phyloP scores from a whole-genome alignment of 1,140 invertebrate genomes.

The Drosophila subpulchrella region DNA sequence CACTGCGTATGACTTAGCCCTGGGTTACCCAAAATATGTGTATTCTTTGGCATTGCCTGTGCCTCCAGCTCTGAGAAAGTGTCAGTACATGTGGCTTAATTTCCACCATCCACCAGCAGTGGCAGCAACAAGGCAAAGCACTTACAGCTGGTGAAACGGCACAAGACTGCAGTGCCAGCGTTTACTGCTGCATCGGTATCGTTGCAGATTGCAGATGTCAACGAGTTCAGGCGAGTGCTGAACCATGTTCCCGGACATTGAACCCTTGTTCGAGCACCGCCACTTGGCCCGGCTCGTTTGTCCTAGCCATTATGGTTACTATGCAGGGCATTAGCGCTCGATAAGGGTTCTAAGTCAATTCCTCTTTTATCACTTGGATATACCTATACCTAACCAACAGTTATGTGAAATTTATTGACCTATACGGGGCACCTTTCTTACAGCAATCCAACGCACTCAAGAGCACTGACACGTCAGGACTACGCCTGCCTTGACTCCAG shows the following conservation, averaged over 20 bases:
- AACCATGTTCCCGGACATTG: slow-evolving; percentile 51
- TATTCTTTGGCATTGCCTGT: neutral
- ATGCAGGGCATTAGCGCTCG: neutral
- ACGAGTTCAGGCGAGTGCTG: slow-evolving; percentile 44
- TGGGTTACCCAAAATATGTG: neutral
- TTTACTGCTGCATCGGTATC: slow-evolving; percentile 20
- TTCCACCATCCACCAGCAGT: slow-evolving; percentile 9
- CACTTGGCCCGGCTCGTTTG: slow-evolving; percentile 11
- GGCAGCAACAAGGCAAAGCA: slow-evolving; percentile 50
- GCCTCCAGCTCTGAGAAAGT: neutral
- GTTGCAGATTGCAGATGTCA: slow-evolving; percentile 24
- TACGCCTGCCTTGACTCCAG: slow-evolving; percentile 76
- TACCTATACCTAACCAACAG: neutral
- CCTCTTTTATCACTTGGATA: neutral
- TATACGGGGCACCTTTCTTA: slow-evolving; percentile 4
- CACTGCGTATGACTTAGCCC: neutral
- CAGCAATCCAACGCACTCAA: slow-evolving; percentile 10
- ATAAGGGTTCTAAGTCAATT: slow-evolving; percentile 5
- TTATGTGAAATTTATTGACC: neutral
- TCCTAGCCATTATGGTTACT: slow-evolving; percentile 17
- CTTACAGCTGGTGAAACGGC: slow-evolving; percentile 22
- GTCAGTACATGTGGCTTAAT: slow-evolving; percentile 12
- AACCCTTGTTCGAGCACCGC: slow-evolving; percentile 23
- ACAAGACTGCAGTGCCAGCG: slow-evolving; percentile 24
- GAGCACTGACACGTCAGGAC: slow-evolving; percentile 54